Base-by-base conservation (phyloP, 2,888 invertebrate genomes). In the Coremacera marginata region DNA sequence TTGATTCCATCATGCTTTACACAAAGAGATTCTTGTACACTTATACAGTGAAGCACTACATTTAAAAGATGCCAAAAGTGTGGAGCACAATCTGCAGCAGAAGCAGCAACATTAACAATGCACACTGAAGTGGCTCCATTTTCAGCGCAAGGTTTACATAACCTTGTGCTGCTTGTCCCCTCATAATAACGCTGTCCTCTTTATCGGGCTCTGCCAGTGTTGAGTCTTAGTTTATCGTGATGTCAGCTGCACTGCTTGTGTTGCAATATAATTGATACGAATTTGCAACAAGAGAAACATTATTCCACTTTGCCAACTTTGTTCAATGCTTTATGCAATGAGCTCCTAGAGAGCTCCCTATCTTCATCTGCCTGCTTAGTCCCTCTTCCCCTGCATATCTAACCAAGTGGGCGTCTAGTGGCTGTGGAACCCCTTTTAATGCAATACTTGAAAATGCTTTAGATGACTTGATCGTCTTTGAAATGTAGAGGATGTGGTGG, bases 201-300 rank as follows among this genome's bases (percentile, higher is more conserved):
- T 16, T 19, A 55, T 22, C 34, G 5, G 4, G 14, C 19, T 34
- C 19, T 22, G 4, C 49, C 37, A 22, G 34, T 34, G 52, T 34
- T n/a, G 63, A 37, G 65, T 74, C 51, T 31, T 25, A 25, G 63
- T 44, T 60, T 72, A 57, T 72, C 71, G 63, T 55, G 60, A 31
- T 34, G 34, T 51, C 65, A 52, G 74, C 65, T 74, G 67, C 63
- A 19, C 73, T 65, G 19, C 74, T 52, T 65, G 67, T 65, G 76
- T 67, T 67, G 77, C 77, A 77, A 77, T 44, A 57, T 77, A 77
- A 77, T 77, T 77, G 77, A 77, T 72, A 77, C 72, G 72, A 72
- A 77, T 72, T 67, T 65, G 65, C 77, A 65, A 72, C 71, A 37
- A 68, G 72, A 67, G 77, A 31, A 71, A 67, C 63, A 77, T 77